A percentile compares a stretch with the other conserved stretches of the same genome.
Conservation (phyloP, 2,113 vertebrate species). For the Anhinga anhinga region DNA sequence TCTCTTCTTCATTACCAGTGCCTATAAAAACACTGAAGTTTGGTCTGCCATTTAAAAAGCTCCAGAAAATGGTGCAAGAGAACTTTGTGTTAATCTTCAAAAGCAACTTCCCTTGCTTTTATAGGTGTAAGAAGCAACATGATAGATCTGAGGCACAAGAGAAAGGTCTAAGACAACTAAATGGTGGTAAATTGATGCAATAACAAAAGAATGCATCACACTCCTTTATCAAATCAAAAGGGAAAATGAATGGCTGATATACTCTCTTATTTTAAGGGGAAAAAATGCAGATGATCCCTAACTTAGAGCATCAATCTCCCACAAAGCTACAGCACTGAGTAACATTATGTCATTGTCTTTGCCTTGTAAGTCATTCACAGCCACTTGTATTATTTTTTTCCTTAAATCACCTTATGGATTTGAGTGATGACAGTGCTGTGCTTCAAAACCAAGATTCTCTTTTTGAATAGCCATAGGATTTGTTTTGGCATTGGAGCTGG, state of each 20-base stretch:
- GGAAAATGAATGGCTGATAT: neutral
- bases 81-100: neutral
- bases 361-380: constrained; percentile 1
- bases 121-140: neutral
- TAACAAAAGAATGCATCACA: neutral
- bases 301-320: neutral
- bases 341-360: neutral
- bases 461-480: neutral
- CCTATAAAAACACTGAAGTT: neutral
- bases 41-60: neutral
- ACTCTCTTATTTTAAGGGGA: constrained; percentile 3
- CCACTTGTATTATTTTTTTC: neutral
- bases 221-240: neutral
- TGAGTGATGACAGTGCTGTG: neutral
- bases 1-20: neutral
- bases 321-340: neutral
- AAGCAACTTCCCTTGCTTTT: neutral
- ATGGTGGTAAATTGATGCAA: neutral
- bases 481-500: neutral
- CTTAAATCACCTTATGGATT: neutral
- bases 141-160: neutral
- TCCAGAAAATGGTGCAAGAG: neutral
- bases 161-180: neutral
- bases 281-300: neutral
- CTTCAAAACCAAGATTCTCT: neutral